Conservation (phyloP, 2,113 vertebrate genomes). For the Pseudonaja textilis region DNA sequence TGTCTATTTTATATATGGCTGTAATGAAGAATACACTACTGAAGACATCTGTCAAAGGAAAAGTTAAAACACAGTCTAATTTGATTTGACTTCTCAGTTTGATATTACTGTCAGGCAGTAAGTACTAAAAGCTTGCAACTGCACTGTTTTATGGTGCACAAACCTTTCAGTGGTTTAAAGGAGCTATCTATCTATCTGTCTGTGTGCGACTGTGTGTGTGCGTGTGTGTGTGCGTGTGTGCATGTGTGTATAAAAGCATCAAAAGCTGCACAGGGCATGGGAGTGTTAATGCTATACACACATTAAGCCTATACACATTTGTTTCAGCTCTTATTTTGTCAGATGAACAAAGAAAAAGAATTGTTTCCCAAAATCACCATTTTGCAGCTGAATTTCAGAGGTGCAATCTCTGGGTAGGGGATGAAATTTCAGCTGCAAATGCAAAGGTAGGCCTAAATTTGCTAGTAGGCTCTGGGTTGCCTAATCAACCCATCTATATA, state of each 20-base stretch:
- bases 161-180: background rate
- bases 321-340: background rate
- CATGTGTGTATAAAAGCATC: background rate
- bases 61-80: conserved; percentile 17
- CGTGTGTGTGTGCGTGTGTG: background rate
- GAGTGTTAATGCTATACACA: background rate
- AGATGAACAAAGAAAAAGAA: background rate
- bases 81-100: conserved; percentile 1
- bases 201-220: background rate
- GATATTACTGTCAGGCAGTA: background rate
- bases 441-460: background rate
- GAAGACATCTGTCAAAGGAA: conserved; percentile 24
- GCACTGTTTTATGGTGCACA: background rate
- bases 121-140: background rate
- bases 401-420: background rate
- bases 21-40: background rate
- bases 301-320: background rate
- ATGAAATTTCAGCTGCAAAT: background rate
- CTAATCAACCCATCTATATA: background rate
- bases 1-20: background rate
- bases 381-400: background rate
- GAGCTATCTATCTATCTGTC: background rate
- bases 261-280: background rate
- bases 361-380: background rate
- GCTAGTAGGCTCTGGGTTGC: background rate